Base-by-base conservation (phyloP, 2,113 vertebrate species). In the Motacilla tschutschensis region DNA sequence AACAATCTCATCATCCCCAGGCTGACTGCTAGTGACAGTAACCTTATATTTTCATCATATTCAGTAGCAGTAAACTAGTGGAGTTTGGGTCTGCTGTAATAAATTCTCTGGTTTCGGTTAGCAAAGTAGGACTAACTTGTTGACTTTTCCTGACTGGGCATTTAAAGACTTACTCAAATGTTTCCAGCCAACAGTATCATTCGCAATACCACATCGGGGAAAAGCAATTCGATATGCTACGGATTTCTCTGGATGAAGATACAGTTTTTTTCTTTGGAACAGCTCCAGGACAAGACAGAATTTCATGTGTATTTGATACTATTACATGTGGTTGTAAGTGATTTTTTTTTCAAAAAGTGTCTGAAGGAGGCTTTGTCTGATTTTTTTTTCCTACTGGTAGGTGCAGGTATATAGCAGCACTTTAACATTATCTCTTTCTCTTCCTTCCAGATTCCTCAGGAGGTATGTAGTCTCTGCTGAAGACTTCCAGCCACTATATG, bases 361-460 rank as follows among this genome's bases (percentile, higher is more conserved):
- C 47, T 58, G 16, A 74, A 80, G 19, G 10, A 88, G 53, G 17
- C 13, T 82, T 78, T 60, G 41, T 40, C 36, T 82, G 54, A 17
- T 31, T 44, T 26, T 55, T 72, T 51, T 25, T 4, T 7, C 14
- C 19, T 31, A 9, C 10, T 72, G 19, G 24, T 43, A 54, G 46
- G 28, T 54, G 48, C 5, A 19, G 13, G 5, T 41, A 9, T 28
- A 24, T 35, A 58, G 10, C 38, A 72, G 10, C 16, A 40, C 11
- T 82, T 58, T 91, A 67, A 81, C 24, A 69, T 6, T 1, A 2
- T 17, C 38, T 93, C 50, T 77, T 91, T 95, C 72, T 91, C 84
- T 95, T 59, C 44, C 40, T 88, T 90, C 26, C 93, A 98, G 98
- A 91, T 98, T 72, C 98, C 98, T 67, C 80, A 95, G 59, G 97